These are phyloP conservation scores for Dipodomys stephensi DNA, from an alignment of 2,113 vertebrate genomes.

Conservation along the genomic window DNA sequence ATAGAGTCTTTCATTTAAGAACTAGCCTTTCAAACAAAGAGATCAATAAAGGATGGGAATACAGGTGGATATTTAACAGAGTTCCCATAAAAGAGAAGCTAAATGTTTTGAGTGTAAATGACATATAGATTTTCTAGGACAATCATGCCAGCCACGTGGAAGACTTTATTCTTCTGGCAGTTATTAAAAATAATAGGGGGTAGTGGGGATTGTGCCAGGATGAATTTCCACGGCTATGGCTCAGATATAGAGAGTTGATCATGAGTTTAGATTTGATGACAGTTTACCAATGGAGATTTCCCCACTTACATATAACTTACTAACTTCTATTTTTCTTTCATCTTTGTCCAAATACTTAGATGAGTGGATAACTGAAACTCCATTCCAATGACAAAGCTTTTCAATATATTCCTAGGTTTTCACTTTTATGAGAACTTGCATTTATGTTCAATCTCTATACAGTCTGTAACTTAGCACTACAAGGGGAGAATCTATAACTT, in stretches of 20 bases:
- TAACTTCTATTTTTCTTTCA: not conserved
- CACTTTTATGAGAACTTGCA: not conserved
- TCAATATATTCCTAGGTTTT: slow-evolving; percentile 55
- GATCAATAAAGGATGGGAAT: not conserved
- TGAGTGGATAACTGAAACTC: slow-evolving; percentile 63
- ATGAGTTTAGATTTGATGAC: not conserved
- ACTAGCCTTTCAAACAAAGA: not conserved
- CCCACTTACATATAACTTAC: too few relatives aligned
- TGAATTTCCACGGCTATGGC: not conserved
- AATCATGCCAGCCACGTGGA: not conserved
- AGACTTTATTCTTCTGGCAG: not conserved
- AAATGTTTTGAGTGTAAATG: not conserved
- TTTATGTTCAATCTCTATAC: not conserved
- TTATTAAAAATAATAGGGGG: not conserved
- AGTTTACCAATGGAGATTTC: not conserved
- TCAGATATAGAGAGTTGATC: not conserved
- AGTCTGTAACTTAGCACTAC: not conserved
- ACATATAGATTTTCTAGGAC: not conserved
- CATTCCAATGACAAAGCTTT: slow-evolving; percentile 64
- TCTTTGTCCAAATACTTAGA: not conserved
- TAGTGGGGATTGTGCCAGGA: not conserved
- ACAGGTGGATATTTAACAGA: not conserved
- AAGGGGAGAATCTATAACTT: not conserved
- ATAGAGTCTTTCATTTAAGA: not conserved
- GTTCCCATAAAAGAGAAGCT: not conserved